Evolutionary conservation across 2,888 invertebrate species (phyloP), one percentile per base, ranked within the genome.

Genomic region (Meliscaeva auricollis): DNA sequence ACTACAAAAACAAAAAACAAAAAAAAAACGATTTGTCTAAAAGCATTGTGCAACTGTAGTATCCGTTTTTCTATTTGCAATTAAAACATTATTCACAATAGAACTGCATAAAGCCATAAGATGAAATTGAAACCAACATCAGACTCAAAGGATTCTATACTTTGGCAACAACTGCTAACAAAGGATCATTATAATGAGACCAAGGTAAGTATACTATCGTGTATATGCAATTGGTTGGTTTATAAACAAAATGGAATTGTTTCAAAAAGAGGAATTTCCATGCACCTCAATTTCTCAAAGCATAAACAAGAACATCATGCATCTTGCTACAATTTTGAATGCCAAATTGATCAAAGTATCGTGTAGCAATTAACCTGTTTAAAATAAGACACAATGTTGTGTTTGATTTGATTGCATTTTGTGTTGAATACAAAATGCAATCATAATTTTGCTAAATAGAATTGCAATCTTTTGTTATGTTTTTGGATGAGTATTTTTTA

Each of bases 91-190:
- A 15, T 60, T 26, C 22, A 26, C 41, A 60, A 60, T 26, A 41
- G 41, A 15, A 58, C 20, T 22, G 3, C 17, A 20, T 7, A 32
- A 26, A 26, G 26, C 26, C n/a, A 41, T 9, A 26, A 26, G 15
- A 60, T 8, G 1, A 41, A 44, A 41, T 41, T 60, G 26, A 41
- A 60, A 60, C 41, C 22, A 9, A 60, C 41, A 41, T 20, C 41
- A 60, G 60, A 60, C 60, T 41, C 60, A 60, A 60, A 60, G 60
- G 60, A 60, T 22, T 60, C 11, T 15, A n/a, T n/a, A 22, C 3
- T 11, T 38, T 60, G 22, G 8, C 32, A 41, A 41, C 32, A 41
- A 41, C 15, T 22, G 20, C n/a, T 1, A 26, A 38, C 41, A 60
- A 58, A 38, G 35, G 20, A 58, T 20, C 20, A 22, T 26, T 15